Percentiles rank a stretch among this genome's conserved stretches.
Evolutionary conservation across 2,797 vertebrate genomes (phyloP).

Genomic region (Gymnoscopelus braueri): DNA sequence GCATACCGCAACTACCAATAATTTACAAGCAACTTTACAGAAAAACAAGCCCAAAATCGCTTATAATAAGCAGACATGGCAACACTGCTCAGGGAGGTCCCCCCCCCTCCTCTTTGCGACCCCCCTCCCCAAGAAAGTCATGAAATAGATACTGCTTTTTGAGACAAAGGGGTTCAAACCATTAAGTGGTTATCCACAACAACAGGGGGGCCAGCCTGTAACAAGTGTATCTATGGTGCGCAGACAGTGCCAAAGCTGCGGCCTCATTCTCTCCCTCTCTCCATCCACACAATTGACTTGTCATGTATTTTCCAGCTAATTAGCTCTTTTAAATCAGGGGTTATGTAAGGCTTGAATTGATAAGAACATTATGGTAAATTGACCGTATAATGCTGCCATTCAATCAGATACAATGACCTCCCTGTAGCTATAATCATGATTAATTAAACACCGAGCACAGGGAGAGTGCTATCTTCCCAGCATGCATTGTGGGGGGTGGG

Average conservation of each 20-base stretch:
- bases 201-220: slow-evolving; percentile 44
- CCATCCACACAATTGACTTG: slow-evolving; percentile 88
- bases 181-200: slow-evolving; percentile 30
- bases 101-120: too few relatives aligned
- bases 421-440: slow-evolving; percentile 75
- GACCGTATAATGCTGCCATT: slow-evolving; percentile 87
- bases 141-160: too few relatives aligned
- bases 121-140: too few relatives aligned
- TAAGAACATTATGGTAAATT: slow-evolving; percentile 90
- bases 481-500: slow-evolving; percentile 40
- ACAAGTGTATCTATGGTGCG: slow-evolving; percentile 75
- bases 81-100: too few relatives aligned
- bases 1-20: too few relatives aligned
- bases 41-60: too few relatives aligned
- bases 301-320: slow-evolving; percentile 95
- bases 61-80: too few relatives aligned
- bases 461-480: slow-evolving; percentile 49
- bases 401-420: slow-evolving; percentile 78
- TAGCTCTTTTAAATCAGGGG: slow-evolving; percentile 85
- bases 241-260: slow-evolving; percentile 77
- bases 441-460: slow-evolving; percentile 70
- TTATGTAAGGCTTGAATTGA: slow-evolving; percentile 87
- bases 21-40: too few relatives aligned
- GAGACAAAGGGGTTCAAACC: slow-evolving; percentile 9
- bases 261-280: slow-evolving; percentile 78